Percentiles rank a stretch among this genome's conserved stretches.
Conservation (phyloP, 2,888 invertebrate genomes). For the Aporophyla nigra region DNA sequence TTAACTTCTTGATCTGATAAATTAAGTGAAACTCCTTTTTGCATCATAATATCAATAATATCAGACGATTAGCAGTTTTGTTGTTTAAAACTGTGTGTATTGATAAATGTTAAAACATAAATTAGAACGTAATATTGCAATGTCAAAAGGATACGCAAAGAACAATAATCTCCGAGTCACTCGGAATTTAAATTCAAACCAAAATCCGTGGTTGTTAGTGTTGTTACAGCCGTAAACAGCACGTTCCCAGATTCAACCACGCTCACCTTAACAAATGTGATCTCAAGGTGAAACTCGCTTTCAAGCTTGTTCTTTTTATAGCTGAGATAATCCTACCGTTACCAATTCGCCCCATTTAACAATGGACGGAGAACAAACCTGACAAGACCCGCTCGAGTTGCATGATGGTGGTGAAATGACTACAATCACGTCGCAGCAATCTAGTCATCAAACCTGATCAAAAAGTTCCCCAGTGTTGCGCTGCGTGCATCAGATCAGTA, state of each 20-base stretch:
- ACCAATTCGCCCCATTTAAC: constrained; percentile 55
- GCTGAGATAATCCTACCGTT: constrained; percentile 55
- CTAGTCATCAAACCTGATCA: constrained; percentile 54
- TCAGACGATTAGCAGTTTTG: neutral
- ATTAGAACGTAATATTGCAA: neutral
- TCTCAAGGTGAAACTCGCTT: constrained; percentile 63
- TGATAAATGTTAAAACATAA: neutral
- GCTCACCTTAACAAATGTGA: constrained; percentile 58
- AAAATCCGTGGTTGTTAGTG: constrained; percentile 40
- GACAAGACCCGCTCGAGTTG: constrained; percentile 45
- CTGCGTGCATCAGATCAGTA: constrained; percentile 21
- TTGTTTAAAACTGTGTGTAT: neutral
- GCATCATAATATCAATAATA: no score
- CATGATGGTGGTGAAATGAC: constrained; percentile 44
- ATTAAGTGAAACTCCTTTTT: neutral
- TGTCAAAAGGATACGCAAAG: neutral
- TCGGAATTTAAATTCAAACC: constrained; percentile 35
- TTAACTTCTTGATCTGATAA: neutral
- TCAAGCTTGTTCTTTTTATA: constrained; percentile 56
- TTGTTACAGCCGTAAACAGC: constrained; percentile 49
- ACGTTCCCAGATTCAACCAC: constrained; percentile 52
- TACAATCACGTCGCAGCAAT: constrained; percentile 49
- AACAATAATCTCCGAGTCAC: constrained; percentile 11
- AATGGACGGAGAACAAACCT: constrained; percentile 50
- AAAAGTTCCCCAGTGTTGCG: constrained; percentile 48